phyloP scores from a whole-genome alignment of 2,888 invertebrate species.

The Nomada flava region DNA sequence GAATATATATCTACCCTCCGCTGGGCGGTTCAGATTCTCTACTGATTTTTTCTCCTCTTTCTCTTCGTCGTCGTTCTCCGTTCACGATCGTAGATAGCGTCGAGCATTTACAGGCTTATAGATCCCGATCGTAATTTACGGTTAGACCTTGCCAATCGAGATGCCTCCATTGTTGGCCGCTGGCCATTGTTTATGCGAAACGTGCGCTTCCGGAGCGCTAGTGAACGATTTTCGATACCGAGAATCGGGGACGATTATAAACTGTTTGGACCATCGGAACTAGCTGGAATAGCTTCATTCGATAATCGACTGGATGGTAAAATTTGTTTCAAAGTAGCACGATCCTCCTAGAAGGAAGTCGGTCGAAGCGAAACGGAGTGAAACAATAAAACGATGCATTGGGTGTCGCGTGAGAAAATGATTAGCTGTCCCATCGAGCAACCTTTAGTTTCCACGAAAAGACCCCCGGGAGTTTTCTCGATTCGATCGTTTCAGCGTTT shows the following conservation, averaged over 20 bases:
- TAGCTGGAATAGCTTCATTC: not conserved
- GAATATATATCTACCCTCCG: constrained; percentile 81
- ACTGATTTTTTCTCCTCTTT: constrained; percentile 72
- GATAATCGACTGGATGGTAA: constrained; percentile 11
- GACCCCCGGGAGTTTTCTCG: constrained; percentile 7
- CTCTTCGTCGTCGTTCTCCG: constrained; percentile 38
- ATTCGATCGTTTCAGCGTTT: constrained; percentile 56
- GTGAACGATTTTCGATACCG: constrained; percentile 2
- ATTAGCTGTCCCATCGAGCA: not conserved
- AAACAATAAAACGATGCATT: not conserved
- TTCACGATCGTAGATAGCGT: constrained; percentile 65
- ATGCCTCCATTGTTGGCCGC: constrained; percentile 55
- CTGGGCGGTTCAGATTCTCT: constrained; percentile 78
- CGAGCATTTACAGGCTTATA: constrained; percentile 42
- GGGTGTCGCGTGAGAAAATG: constrained; percentile 32
- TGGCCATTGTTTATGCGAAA: constrained; percentile 64
- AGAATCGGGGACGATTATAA: constrained; percentile 27
- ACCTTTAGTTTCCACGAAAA: constrained; percentile 17
- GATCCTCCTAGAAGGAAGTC: too few relatives aligned
- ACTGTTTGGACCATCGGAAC: not conserved
- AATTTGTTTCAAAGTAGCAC: not conserved
- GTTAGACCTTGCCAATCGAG: constrained; percentile 62
- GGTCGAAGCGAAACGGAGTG: not conserved
- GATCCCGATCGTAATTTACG: constrained; percentile 71
- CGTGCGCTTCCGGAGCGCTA: constrained; percentile 59